Base-by-base conservation (phyloP, 2,888 invertebrate species). In the Dryobotodes eremita region DNA sequence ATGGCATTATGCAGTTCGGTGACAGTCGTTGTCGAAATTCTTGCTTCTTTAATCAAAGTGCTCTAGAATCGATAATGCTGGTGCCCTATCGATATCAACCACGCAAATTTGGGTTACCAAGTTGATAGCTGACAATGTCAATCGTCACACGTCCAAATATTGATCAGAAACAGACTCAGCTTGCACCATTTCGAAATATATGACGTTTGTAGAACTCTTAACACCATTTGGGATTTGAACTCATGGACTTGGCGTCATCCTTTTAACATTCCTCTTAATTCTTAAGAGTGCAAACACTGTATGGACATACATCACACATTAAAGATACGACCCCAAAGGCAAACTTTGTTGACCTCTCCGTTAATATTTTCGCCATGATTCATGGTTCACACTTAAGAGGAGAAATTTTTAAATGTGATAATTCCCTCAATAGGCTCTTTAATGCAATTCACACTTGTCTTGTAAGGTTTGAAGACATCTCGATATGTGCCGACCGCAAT, bases 371-470 rank as follows among this genome's bases (percentile, higher is more conserved):
- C 59, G 71, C 62, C 71, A 79, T 88, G 87, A 87, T 68, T 88
- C 79, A 88, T 70, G 74, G 65, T 81, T 82, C 72, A 83, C 85
- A 82, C 80, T 77, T 83, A 64, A 73, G 59, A 69, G 73, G 71
- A 69, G 79, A 82, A 85, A 79, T 72, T 79, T 83, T 71, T 75
- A 53, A 68, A 75, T 7, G 70, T 77, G 72, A 70, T 79, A 84
- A 80, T 84, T 68, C 53, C 50, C 42, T 75, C 71, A 50, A 75
- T 79, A 72, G 61, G 62, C 31, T 70, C 42, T 80, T 76, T 69
- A 78, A 78, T 78, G 79, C 70, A 79, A 84, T 84, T 88, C 79
- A 84, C 87, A 82, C 86, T 78, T 82, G 26, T 71, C 86, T 80
- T 86, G 36, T 78, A 79, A 82, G 74, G 59, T 68, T 73, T 71